These are phyloP conservation scores for Emmelina monodactyla DNA, from an alignment of 2,888 invertebrate species.

Conservation along the genomic window DNA sequence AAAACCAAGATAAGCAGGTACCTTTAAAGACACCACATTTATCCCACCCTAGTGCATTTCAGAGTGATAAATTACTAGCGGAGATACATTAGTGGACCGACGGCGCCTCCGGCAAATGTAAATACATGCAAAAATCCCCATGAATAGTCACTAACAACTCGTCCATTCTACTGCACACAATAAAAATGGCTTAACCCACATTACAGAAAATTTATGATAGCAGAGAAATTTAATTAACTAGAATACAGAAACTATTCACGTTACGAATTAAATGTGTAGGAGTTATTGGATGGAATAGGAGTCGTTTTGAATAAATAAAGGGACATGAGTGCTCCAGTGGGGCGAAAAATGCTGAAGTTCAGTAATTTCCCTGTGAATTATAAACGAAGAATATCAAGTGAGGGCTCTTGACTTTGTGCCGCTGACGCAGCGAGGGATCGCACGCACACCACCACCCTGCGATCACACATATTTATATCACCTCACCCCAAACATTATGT, in stretches of 20 bases:
- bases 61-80: slow-evolving; percentile 28
- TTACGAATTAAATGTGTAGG: slow-evolving; percentile 21
- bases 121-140: slow-evolving; percentile 6
- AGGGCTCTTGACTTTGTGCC: slow-evolving; percentile 26
- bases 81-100: slow-evolving; percentile 15
- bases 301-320: slow-evolving; percentile 46
- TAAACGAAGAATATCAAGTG: slow-evolving; percentile 43
- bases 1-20: too few relatives aligned
- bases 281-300: slow-evolving; percentile 32
- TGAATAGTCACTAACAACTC: slow-evolving; percentile 7
- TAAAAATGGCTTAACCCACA: slow-evolving; percentile 14
- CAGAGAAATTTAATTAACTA: slow-evolving; percentile 13
- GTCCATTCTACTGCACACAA: slow-evolving; percentile 7
- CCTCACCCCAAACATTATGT: too few relatives aligned
- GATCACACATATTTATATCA: too few relatives aligned
- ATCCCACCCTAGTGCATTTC: slow-evolving; percentile 26
- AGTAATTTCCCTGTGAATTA: slow-evolving; percentile 55
- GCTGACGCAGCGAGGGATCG: too few relatives aligned
- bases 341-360: slow-evolving; percentile 42
- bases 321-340: slow-evolving; percentile 35
- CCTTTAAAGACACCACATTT: too few relatives aligned
- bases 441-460: too few relatives aligned
- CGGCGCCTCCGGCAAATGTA: slow-evolving; percentile 8
- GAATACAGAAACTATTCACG: slow-evolving; percentile 17
- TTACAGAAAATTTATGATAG: slow-evolving; percentile 6